Conservation (phyloP, 2,888 invertebrate genomes). For the Carabus problematicus region DNA sequence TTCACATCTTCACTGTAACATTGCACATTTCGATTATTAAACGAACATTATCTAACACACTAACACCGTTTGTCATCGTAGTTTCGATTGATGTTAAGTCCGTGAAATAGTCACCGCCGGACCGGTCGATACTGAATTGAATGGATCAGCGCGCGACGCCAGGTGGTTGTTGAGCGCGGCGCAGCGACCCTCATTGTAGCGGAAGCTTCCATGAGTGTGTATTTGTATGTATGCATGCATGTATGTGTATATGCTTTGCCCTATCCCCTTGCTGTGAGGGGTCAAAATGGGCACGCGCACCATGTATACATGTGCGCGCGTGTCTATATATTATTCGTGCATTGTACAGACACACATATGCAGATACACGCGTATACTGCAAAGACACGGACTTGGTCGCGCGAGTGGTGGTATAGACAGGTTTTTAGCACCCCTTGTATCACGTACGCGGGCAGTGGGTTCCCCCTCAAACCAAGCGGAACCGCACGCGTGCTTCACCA, state of each 20-base stretch:
- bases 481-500: conserved; percentile 34
- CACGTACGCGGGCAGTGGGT: background rate
- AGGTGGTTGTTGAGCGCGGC: conserved; percentile 60
- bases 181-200: conserved; percentile 52
- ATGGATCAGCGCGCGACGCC: conserved; percentile 60
- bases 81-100: conserved; percentile 42
- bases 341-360: conserved; percentile 9
- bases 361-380: conserved; percentile 17
- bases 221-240: background rate
- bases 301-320: background rate
- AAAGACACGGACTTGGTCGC: background rate
- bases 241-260: conserved; percentile 25
- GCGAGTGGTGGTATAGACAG: background rate
- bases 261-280: too few species aligned
- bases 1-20: conserved; percentile 36
- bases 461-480: conserved; percentile 30
- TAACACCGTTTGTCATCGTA: conserved; percentile 43
- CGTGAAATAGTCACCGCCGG: conserved; percentile 56
- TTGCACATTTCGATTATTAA: conserved; percentile 40
- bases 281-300: background rate
- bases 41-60: conserved; percentile 38
- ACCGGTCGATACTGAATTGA: conserved; percentile 61
- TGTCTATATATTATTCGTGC: background rate
- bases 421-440: conserved; percentile 1
- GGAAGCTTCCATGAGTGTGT: conserved; percentile 30